Percentiles rank a stretch among this genome's conserved stretches.
Evolutionary conservation across 2,888 invertebrate genomes (phyloP).

Genomic region (Hemaris fuciformis): DNA sequence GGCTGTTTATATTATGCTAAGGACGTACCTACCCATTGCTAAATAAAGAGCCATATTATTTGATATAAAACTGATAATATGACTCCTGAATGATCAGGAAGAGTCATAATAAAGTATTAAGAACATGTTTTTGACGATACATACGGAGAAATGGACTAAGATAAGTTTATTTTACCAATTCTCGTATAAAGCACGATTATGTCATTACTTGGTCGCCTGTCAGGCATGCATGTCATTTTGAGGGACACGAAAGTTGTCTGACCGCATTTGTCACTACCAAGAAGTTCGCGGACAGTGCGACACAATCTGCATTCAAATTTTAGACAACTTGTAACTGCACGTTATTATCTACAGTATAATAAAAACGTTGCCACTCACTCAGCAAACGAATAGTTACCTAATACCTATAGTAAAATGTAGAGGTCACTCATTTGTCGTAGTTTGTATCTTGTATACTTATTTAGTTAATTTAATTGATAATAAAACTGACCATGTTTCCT

Average conservation of each 20-base stretch:
- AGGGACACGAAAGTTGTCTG: slow-evolving; percentile 35
- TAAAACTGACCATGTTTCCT: neutral
- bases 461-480: neutral
- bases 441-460: slow-evolving; percentile 43
- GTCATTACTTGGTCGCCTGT: slow-evolving; percentile 9
- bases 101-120: too few relatives aligned
- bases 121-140: too few relatives aligned
- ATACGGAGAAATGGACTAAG: too few relatives aligned
- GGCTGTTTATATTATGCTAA: neutral
- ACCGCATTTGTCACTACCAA: slow-evolving; percentile 38
- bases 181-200: slow-evolving; percentile 4
- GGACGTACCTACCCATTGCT: neutral
- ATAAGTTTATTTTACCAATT: neutral
- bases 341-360: neutral
- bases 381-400: slow-evolving; percentile 43
- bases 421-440: slow-evolving; percentile 39
- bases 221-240: slow-evolving; percentile 15
- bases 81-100: too few relatives aligned
- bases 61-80: too few relatives aligned
- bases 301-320: slow-evolving; percentile 26
- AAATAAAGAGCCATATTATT: too few relatives aligned
- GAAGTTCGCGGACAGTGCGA: slow-evolving; percentile 27
- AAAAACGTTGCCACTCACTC: slow-evolving; percentile 4
- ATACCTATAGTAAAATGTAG: slow-evolving; percentile 58
- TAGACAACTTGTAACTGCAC: slow-evolving; percentile 23